Evolutionary conservation across 2,797 vertebrate species (phyloP).

Genomic region (Myripristis murdjan): DNA sequence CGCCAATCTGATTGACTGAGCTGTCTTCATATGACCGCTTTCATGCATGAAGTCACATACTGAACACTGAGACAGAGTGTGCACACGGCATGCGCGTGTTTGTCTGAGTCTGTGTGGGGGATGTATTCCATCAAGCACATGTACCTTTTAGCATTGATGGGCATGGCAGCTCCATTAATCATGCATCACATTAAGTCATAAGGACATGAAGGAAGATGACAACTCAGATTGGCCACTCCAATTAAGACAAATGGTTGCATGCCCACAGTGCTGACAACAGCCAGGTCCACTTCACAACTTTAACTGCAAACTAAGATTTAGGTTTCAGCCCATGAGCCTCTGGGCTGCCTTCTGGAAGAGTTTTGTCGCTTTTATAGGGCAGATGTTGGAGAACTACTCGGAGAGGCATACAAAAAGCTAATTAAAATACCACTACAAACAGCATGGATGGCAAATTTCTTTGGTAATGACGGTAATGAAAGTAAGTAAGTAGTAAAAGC

Average conservation of each 20-base stretch:
- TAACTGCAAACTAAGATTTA: neutral
- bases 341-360: neutral
- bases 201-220: neutral
- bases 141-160: too few species aligned
- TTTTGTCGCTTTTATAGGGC: neutral
- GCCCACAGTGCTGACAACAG: neutral
- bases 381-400: too few species aligned
- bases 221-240: neutral
- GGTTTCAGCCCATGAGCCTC: too few species aligned
- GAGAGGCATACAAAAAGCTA: too few species aligned
- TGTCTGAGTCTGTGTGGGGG: neutral
- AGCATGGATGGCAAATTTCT: too few species aligned
- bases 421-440: too few species aligned
- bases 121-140: neutral
- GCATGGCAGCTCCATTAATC: neutral
- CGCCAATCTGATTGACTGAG: conserved; percentile 34
- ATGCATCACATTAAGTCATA: neutral
- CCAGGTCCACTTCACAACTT: neutral
- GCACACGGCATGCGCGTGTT: neutral
- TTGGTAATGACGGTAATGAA: too few species aligned
- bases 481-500: too few species aligned
- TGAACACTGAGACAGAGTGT: too few species aligned
- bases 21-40: conserved; percentile 12
- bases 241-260: neutral
- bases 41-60: too few species aligned